Conservation (phyloP, 2,888 invertebrate species). For the Eurytoma californica region DNA sequence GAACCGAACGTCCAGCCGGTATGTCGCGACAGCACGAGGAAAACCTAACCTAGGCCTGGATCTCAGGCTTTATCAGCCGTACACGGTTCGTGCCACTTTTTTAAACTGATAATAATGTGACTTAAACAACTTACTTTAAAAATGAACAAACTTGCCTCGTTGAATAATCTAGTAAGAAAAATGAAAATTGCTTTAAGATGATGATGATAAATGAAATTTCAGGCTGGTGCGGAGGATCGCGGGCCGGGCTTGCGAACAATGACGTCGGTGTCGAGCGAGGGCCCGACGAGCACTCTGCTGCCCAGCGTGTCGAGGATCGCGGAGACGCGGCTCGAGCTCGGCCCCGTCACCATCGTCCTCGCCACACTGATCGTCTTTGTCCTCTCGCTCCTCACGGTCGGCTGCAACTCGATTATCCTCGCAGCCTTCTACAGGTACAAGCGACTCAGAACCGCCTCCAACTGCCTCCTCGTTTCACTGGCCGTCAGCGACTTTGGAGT, state of each 20-base stretch:
- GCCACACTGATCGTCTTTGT: slow-evolving; percentile 77
- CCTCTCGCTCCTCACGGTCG: slow-evolving; percentile 78
- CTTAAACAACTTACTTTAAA: no score
- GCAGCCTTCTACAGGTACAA: slow-evolving; percentile 79
- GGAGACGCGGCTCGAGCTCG: slow-evolving; percentile 53
- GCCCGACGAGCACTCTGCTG: slow-evolving; percentile 62
- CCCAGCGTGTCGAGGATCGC: slow-evolving; percentile 67
- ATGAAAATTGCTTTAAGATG: neutral
- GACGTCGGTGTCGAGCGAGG: slow-evolving; percentile 67
- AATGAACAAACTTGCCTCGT: no score
- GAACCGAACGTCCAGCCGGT: slow-evolving; percentile 20
- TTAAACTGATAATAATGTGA: neutral
- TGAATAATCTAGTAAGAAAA: no score
- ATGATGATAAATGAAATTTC: neutral
- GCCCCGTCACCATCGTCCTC: slow-evolving; percentile 75
- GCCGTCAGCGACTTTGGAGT: slow-evolving; percentile 80
- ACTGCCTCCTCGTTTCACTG: slow-evolving; percentile 79
- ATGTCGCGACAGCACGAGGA: slow-evolving; percentile 50
- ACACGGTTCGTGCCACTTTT: slow-evolving; percentile 6
- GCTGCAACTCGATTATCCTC: slow-evolving; percentile 79
- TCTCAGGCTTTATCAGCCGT: slow-evolving; percentile 17
- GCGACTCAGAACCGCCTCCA: slow-evolving; percentile 79
- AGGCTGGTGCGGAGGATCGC: neutral
- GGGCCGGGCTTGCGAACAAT: slow-evolving; percentile 62
- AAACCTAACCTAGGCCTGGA: slow-evolving; percentile 50